These are phyloP conservation scores for Hermatobates lingyangjiaoensis DNA, from an alignment of 1,140 invertebrate genomes.

Conservation along the genomic window DNA sequence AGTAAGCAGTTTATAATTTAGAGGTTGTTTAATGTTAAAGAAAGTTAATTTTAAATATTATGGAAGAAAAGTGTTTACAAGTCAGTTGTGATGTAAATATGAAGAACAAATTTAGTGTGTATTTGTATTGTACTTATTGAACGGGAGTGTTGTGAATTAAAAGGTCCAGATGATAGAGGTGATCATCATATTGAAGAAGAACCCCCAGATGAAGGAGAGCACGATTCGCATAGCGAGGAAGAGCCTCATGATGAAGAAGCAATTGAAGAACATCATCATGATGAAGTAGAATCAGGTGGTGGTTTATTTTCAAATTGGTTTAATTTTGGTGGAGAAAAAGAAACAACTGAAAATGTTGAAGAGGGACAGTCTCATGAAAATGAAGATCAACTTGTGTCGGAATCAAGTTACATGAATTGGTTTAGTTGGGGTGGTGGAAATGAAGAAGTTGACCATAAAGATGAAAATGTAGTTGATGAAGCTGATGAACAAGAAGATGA, in stretches of 20 bases:
- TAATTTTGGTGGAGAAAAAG: background rate
- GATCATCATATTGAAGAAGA: background rate
- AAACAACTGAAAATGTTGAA: background rate
- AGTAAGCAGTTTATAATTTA: constrained; percentile 22
- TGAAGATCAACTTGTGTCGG: constrained; percentile 17
- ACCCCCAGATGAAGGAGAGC: background rate
- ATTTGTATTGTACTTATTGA: too few species aligned
- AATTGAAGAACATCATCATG: background rate
- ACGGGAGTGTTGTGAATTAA: background rate
- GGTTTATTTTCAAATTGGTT: background rate
- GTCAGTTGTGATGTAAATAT: too few species aligned
- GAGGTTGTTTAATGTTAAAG: background rate
- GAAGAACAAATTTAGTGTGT: too few species aligned
- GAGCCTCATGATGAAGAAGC: constrained; percentile 11
- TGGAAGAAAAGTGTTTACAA: too few species aligned
- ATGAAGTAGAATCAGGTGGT: background rate
- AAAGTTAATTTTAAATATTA: too few species aligned
- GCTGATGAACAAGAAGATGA: constrained; percentile 18
- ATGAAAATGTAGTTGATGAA: constrained; percentile 17
- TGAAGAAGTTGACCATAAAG: constrained; percentile 21
- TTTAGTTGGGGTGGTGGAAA: constrained; percentile 16
- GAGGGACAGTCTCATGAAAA: background rate
- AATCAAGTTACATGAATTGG: constrained; percentile 21
- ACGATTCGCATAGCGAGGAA: constrained; percentile 19
- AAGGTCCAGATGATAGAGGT: background rate